Percentiles rank a stretch among this genome's conserved stretches.
phyloP scores from a whole-genome alignment of 2,888 invertebrate genomes.

The Stegophylla sp. region DNA sequence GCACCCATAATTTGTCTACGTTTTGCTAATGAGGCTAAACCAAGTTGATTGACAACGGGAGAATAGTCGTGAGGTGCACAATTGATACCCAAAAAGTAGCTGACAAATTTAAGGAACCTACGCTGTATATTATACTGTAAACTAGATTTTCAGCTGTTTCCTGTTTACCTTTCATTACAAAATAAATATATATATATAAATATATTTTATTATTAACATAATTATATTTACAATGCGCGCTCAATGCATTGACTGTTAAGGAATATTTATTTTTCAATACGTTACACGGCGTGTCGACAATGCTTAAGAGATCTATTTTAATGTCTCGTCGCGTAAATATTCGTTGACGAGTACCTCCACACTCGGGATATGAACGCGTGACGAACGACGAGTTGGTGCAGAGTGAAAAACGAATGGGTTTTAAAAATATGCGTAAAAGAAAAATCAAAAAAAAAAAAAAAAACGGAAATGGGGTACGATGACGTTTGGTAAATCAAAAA shows the following conservation, averaged over 20 bases:
- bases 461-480: neutral
- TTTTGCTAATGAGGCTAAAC: neutral
- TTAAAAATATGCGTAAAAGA: neutral
- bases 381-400: too few relatives aligned
- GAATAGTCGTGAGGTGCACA: neutral
- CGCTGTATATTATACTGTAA: too few relatives aligned
- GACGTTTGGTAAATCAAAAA: conserved; percentile 36
- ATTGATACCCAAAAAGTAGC: neutral
- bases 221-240: too few relatives aligned
- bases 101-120: neutral
- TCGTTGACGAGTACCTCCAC: neutral
- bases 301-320: neutral
- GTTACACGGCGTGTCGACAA: neutral
- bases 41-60: neutral
- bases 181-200: too few relatives aligned
- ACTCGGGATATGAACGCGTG: neutral
- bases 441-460: too few relatives aligned
- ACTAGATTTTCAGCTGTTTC: too few relatives aligned
- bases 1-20: neutral
- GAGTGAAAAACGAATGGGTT: conserved; percentile 15
- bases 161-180: too few relatives aligned
- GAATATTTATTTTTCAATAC: neutral
- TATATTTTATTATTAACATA: too few relatives aligned
- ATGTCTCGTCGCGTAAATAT: conserved; percentile 13
- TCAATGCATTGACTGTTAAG: too few relatives aligned